These are phyloP conservation scores for Spisula subtruncata DNA, from an alignment of 2,888 invertebrate genomes.

Conservation along the genomic window DNA sequence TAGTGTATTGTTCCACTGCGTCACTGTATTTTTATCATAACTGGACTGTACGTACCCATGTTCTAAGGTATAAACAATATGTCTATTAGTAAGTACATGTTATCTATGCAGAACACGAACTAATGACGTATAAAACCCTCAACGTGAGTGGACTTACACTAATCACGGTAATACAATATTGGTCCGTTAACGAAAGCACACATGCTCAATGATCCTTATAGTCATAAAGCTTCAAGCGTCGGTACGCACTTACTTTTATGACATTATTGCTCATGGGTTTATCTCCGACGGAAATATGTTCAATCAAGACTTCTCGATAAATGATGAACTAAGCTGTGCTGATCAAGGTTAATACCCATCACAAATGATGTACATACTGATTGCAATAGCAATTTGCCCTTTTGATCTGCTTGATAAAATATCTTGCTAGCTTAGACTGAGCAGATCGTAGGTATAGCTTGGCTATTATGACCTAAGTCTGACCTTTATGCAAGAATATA, in stretches of 20 bases:
- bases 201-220: neutral
- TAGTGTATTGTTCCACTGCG: too few species aligned
- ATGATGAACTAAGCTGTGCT: neutral
- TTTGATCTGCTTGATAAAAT: too few species aligned
- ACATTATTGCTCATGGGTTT: neutral
- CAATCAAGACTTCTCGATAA: neutral
- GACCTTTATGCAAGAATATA: too few species aligned
- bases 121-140: neutral
- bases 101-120: neutral
- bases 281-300: neutral
- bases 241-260: neutral
- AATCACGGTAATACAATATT: conserved; percentile 7
- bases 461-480: too few species aligned
- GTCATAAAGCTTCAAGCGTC: neutral
- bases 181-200: neutral
- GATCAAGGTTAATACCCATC: neutral
- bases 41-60: too few species aligned
- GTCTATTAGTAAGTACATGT: too few species aligned
- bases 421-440: too few species aligned
- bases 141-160: neutral
- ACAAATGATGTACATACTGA: neutral
- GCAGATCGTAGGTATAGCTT: too few species aligned
- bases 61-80: too few species aligned
- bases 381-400: neutral
- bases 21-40: too few species aligned